Conservation (phyloP, 2,113 vertebrate species). For the Sinocyclocheilus rhinocerous region DNA sequence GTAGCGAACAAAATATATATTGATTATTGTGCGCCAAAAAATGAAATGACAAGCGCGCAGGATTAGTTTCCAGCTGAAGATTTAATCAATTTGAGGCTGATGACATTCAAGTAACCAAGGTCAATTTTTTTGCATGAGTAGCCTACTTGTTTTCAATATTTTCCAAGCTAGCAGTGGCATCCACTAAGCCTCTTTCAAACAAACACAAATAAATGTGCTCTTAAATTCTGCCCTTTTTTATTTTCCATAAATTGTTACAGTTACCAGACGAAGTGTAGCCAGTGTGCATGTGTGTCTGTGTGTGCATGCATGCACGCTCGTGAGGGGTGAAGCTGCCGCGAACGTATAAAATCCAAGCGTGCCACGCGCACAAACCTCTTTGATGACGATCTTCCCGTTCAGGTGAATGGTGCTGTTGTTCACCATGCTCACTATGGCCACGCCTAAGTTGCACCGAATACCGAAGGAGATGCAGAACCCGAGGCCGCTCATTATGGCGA, state of each 20-base stretch:
- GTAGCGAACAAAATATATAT: background rate
- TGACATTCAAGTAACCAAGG: conserved; percentile 22
- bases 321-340: conserved; percentile 24
- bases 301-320: background rate
- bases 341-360: background rate
- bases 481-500: conserved; percentile 96
- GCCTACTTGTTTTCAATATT: conserved; percentile 3
- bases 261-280: background rate
- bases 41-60: background rate
- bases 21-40: background rate
- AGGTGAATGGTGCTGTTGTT: conserved; percentile 96
- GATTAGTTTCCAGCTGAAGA: conserved; percentile 24
- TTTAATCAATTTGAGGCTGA: conserved; percentile 24
- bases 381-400: conserved; percentile 91
- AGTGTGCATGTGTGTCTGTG: background rate
- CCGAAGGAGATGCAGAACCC: conserved; percentile 99
- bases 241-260: background rate
- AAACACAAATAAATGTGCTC: background rate
- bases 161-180: background rate
- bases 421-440: conserved; percentile 99
- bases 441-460: conserved; percentile 96
- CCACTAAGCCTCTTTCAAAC: background rate
- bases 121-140: conserved; percentile 33
- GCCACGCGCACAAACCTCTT: conserved; percentile 82
- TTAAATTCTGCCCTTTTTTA: background rate